Evolutionary conservation across 2,888 invertebrate genomes (phyloP), one percentile per base, ranked within the genome.

Genomic region (Diachrysia chrysitis): DNA sequence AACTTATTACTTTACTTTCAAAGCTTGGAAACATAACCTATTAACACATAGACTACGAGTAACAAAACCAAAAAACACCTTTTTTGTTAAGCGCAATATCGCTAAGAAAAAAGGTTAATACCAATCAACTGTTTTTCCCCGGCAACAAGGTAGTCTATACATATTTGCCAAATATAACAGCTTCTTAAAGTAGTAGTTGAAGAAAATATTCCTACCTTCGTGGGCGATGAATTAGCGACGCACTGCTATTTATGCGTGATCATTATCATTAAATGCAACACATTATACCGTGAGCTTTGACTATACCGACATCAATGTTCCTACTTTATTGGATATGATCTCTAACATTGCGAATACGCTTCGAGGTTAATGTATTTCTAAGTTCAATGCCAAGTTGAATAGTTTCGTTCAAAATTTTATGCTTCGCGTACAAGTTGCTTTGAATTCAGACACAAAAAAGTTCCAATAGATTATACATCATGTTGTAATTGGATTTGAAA

Each of bases 191-290:
- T 25, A 35, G 17, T 46, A 9, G 48, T 53, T 48, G n/a, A 42
- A 54, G 53, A 23, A 62, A 64, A 55, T 64, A 37, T 48, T 53
- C 53, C 56, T 58, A 54, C 59, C 61, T 7, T 65, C 61, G 74
- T 75, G 78, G 74, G 74, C 74, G 78, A 73, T 69, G 69, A 78
- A 78, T 75, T 75, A 75, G 62, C 78, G 61, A 60, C 48, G 5
- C 68, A 6, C 19, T 23, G 48, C 17, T 54, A 69, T 78, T 78
- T 78, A 78, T 75, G 78, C 56, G 58, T 62, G 74, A 75, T 75
- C 78, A 62, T 75, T 78, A 78, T 75, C 74, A 69, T 75, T 78
- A 78, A 78, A 73, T 78, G 69, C 78, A 73, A 69, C 69, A 64
- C 78, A 78, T 75, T 74, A 74, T 78, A 53, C 21, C 32, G 37